Conservation (phyloP, 2,888 invertebrate species). For the Cepaea hortensis region DNA sequence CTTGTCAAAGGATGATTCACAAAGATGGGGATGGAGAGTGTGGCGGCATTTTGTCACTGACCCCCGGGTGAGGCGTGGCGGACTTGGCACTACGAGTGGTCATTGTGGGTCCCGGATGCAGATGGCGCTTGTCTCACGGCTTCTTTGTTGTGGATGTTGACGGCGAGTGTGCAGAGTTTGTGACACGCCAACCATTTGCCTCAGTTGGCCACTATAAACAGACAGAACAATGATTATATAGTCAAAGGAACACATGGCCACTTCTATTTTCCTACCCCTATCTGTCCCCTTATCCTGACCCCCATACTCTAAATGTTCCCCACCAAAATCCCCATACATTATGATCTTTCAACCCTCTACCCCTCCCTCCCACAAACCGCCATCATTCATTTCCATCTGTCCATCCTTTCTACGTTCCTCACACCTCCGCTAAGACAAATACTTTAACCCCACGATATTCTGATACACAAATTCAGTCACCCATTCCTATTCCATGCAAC, state of each 20-base stretch:
- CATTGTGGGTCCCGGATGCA: constrained; percentile 15
- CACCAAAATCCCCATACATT: background rate
- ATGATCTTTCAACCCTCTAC: too few species aligned
- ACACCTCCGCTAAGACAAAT: too few species aligned
- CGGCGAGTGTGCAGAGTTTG: background rate
- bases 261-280: too few species aligned
- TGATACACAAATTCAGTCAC: too few species aligned
- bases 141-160: background rate
- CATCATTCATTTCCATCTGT: too few species aligned
- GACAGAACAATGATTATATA: background rate
- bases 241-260: background rate
- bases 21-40: background rate
- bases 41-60: constrained; percentile 9
- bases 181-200: background rate
- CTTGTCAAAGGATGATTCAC: background rate
- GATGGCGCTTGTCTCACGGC: background rate
- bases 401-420: too few species aligned
- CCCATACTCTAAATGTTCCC: too few species aligned
- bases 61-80: background rate
- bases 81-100: constrained; percentile 10
- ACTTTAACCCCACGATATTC: too few species aligned
- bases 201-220: background rate
- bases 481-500: too few species aligned
- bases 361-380: too few species aligned
- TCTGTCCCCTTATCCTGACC: too few species aligned